phyloP scores from a whole-genome alignment of 2,113 vertebrate species.

The Centrocercus urophasianus region DNA sequence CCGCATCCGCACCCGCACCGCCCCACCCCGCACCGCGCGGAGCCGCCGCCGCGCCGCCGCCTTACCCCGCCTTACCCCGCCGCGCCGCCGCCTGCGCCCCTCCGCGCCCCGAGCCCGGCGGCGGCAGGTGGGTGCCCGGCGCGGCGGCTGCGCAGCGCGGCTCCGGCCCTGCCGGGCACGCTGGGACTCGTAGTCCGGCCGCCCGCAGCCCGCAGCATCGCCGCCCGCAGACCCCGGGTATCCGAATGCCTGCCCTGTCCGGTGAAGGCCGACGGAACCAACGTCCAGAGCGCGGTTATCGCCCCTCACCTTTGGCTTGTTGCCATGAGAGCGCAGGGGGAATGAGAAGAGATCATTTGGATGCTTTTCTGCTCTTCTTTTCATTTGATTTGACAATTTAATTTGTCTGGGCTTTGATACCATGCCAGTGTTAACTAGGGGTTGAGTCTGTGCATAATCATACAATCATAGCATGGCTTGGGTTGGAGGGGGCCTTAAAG shows the following conservation, averaged over 20 bases:
- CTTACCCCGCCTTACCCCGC: neutral
- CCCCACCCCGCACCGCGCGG: neutral
- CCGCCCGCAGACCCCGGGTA: neutral
- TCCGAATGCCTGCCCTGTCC: too few relatives aligned
- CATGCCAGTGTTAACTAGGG: neutral
- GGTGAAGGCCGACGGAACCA: neutral
- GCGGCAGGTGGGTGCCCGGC: conserved; percentile 25
- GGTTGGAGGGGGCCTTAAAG: too few relatives aligned
- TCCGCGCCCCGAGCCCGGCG: neutral
- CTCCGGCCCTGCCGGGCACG: conserved; percentile 22
- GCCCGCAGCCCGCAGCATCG: neutral
- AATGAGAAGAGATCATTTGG: neutral
- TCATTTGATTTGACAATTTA: neutral
- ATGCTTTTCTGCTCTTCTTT: neutral
- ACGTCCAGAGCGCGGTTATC: accelerated
- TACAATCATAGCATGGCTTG: too few relatives aligned
- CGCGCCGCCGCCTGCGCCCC: neutral
- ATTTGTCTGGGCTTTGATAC: neutral
- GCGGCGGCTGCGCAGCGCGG: conserved; percentile 17
- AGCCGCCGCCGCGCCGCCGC: neutral
- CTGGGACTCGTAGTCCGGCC: conserved; percentile 46
- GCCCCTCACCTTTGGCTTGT: neutral
- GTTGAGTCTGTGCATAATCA: neutral
- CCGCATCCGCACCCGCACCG: neutral
- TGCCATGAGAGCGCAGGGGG: too few relatives aligned